Evolutionary conservation across 1,140 invertebrate genomes (phyloP).

Genomic region (Charaxes varanes): DNA sequence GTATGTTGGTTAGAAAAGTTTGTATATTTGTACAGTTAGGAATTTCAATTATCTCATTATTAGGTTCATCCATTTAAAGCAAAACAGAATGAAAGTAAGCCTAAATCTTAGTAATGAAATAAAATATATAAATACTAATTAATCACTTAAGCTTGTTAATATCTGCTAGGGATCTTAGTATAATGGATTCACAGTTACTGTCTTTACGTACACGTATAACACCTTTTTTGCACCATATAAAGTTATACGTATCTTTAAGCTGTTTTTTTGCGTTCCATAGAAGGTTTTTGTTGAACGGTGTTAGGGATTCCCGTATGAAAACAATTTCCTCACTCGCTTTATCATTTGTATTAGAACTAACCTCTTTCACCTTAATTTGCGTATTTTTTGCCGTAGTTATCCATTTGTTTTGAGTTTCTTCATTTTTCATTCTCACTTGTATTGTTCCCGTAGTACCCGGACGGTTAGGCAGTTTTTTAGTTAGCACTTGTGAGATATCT

Average conservation of each 20-base stretch:
- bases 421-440: conserved; percentile 8
- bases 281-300: conserved; percentile 1
- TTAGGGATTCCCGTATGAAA: conserved; percentile 11
- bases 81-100: too few species aligned
- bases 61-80: conserved; percentile 3
- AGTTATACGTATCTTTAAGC: conserved; percentile 13
- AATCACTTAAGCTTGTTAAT: not conserved
- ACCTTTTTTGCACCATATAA: conserved; percentile 20
- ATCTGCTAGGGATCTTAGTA: conserved; percentile 2
- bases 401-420: conserved; percentile 11
- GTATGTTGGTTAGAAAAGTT: conserved; percentile 8
- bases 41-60: conserved; percentile 11
- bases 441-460: conserved; percentile 9
- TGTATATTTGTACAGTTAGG: conserved; percentile 8
- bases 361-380: too few species aligned
- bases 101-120: not conserved
- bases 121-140: not conserved
- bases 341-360: conserved; percentile 1
- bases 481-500: too few species aligned
- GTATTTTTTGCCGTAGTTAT: conserved; percentile 4
- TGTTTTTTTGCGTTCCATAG: conserved; percentile 16
- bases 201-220: conserved; percentile 8
- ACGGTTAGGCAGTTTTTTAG: too few species aligned
- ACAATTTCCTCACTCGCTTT: not conserved
- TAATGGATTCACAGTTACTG: not conserved